Evolutionary conservation across 2,797 vertebrate species (phyloP), one percentile per base, ranked within the genome.

Genomic region (Discoglossus pictus): DNA sequence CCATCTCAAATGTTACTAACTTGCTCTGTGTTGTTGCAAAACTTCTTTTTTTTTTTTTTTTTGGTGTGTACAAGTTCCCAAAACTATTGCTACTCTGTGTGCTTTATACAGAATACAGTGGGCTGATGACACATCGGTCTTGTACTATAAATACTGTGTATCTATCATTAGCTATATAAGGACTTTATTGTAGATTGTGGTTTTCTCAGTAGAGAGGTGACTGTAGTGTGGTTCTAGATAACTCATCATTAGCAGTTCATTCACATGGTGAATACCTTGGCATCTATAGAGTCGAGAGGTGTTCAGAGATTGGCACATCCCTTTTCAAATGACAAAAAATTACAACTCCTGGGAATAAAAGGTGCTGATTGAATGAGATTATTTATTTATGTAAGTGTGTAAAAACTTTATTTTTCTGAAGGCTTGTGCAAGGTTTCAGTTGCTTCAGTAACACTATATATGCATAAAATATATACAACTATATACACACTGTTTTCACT

Each of bases 191-290:
- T 92, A 92, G 92, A 86, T 88, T 88, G 90, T 93, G 90, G 89
- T 93, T 91, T n/a, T 91, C 89, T 92, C 89, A 87, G 87, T 92
- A 91, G 90, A 91, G 91, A 90, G 90, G 89, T 92, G 89, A 87
- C 85, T 90, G 91, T 93, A 87, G 86, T 89, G 90, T 92, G 90
- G 88, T 79, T 90, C 86, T 90, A 92, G 87, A 84, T 89, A 88
- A 88, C 87, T 89, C 86, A 87, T 90, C 88, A 87, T 92, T 90
- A 91, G 89, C 88, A 84, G 87, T 89, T 90, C 88, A 90, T 92
- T 88, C 87, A 85, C 86, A 84, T 84, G 90, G 88, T 90, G 88
- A 89, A 89, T 90, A 90, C 88, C 86, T 87, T 89, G 85, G 89
- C 86, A 90, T 87, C 83, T 87, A 86, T 87, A 88, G 87, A 83